Percentiles rank a stretch among this genome's conserved stretches.
phyloP scores from a whole-genome alignment of 2,888 invertebrate genomes.

The Villa cingulata region DNA sequence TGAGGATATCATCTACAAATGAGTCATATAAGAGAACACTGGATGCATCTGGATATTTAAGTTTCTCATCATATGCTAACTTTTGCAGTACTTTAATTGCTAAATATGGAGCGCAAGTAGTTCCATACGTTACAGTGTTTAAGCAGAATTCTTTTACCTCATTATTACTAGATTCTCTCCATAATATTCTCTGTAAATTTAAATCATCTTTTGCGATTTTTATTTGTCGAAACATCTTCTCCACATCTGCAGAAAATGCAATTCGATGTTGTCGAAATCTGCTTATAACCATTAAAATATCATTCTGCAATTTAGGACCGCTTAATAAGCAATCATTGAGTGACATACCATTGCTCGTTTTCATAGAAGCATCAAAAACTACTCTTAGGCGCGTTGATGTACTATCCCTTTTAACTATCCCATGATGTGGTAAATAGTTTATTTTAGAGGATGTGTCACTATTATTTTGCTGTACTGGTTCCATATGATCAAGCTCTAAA shows the following conservation, averaged over 20 bases:
- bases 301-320: neutral
- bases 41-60: too few species aligned
- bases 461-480: neutral
- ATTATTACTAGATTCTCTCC: neutral
- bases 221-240: slow-evolving; percentile 7
- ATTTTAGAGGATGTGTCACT: neutral
- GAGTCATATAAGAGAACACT: too few species aligned
- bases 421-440: slow-evolving; percentile 8
- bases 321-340: neutral
- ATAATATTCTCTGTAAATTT: slow-evolving; percentile 8
- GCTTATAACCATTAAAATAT: slow-evolving; percentile 4
- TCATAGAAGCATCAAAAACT: neutral
- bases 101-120: too few species aligned
- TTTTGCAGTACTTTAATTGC: too few species aligned
- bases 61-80: too few species aligned
- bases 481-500: too few species aligned
- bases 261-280: slow-evolving; percentile 3
- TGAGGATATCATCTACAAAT: too few species aligned
- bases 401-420: neutral
- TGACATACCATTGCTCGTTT: neutral
- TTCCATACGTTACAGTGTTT: neutral
- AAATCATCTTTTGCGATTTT: slow-evolving; percentile 3
- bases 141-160: neutral
- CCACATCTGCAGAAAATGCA: slow-evolving; percentile 1
- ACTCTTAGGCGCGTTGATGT: neutral